These are phyloP conservation scores for Diadegma fenestrale DNA, from an alignment of 2,888 invertebrate species.

Conservation along the genomic window DNA sequence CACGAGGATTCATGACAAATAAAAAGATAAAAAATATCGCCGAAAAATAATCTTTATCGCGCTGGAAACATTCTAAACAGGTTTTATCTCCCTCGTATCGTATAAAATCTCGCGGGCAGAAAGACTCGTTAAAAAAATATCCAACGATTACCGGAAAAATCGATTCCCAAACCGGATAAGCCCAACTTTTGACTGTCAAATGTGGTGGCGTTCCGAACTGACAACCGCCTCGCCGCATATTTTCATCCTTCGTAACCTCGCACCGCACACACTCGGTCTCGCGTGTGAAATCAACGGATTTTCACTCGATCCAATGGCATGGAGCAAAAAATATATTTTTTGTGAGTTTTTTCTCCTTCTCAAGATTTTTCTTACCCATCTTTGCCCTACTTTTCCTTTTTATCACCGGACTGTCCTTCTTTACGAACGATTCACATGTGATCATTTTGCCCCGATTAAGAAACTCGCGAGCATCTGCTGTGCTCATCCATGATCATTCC, in stretches of 20 bases:
- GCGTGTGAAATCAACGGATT: constrained; percentile 10
- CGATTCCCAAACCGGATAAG: background rate
- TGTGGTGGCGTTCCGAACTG: background rate
- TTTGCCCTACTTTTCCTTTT: constrained; percentile 1
- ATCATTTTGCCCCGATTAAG: background rate
- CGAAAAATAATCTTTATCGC: background rate
- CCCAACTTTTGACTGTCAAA: background rate
- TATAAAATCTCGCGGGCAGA: background rate
- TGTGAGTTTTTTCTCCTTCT: constrained; percentile 24
- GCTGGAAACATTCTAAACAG: background rate
- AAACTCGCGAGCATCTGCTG: constrained; percentile 14
- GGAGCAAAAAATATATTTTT: constrained; percentile 30
- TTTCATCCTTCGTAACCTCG: background rate
- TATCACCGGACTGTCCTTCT: background rate
- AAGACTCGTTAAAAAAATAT: background rate
- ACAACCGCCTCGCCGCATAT: background rate
- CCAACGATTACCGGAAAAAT: background rate
- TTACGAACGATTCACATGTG: background rate
- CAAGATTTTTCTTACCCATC: background rate
- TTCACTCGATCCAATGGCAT: constrained; percentile 1
- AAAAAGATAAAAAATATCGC: background rate
- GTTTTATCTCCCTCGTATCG: background rate
- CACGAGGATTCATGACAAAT: background rate
- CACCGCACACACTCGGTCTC: background rate
- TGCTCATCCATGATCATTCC: constrained; percentile 21